These are phyloP conservation scores for Temnopleurus reevesii DNA, from an alignment of 53 echinoderm and acorn worm species.

Conservation along the genomic window DNA sequence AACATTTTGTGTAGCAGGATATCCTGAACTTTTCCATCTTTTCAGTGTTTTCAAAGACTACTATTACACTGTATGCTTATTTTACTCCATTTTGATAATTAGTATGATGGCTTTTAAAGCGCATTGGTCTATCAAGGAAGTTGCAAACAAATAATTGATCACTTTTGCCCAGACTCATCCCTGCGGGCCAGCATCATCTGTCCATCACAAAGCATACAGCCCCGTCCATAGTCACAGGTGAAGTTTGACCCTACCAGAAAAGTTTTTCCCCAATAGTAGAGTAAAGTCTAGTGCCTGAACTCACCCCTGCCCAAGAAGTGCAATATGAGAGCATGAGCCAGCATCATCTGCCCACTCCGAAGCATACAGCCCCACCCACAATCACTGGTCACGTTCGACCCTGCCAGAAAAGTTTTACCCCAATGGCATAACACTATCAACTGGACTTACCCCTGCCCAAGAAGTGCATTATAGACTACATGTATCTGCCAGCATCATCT, in stretches of 20 bases:
- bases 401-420: no score
- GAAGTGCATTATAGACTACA: slow-evolving; percentile 88
- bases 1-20: no score
- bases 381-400: slow-evolving; percentile 87
- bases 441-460: slow-evolving; percentile 86
- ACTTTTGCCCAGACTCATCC: slow-evolving; percentile 56
- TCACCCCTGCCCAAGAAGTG: slow-evolving; percentile 94
- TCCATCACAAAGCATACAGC: slow-evolving; percentile 97
- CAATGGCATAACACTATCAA: no score
- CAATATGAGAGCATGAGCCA: slow-evolving; percentile 85
- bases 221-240: slow-evolving; percentile 97
- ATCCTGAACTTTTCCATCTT: no score
- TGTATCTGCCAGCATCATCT: slow-evolving; percentile 98
- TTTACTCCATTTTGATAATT: no score
- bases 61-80: no score
- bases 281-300: background rate
- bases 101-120: no score
- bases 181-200: slow-evolving; percentile 97
- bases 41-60: no score
- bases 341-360: slow-evolving; percentile 96
- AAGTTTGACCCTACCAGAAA: slow-evolving; percentile 84
- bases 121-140: no score
- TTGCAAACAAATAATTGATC: no score
- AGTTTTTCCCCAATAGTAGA: no score
- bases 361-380: slow-evolving; percentile 99